Base-by-base conservation (phyloP, 2,113 vertebrate genomes). In the Nothoprocta pentlandii region DNA sequence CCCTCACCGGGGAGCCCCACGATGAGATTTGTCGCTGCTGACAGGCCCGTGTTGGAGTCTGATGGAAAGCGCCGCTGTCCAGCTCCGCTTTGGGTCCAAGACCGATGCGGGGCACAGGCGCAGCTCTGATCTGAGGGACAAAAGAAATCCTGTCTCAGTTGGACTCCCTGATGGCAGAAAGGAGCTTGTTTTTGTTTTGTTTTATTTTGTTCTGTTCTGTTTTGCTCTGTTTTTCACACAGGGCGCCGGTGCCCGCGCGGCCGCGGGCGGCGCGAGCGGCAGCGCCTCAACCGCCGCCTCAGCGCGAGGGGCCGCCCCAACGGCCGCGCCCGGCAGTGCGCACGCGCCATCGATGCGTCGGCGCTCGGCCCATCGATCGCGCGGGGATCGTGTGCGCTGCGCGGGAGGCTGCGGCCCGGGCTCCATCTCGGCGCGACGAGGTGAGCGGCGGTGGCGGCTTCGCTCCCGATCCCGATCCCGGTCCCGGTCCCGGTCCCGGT, bases 401-500 rank as follows among this genome's bases (percentile, higher is more conserved):
- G 53, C 13, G 1, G 0, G 2, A 3, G 9, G 39, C 5, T 12
- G 5, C 16, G 21, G 51, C 28, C 1, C 1, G 3, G 74, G 5
- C 1, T 70, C n/a, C 20, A n/a, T 71, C 12, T 39, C 1, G 20
- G 22, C 4, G 16, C 20, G 30, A 16, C 1, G 9, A 1, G 59
- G 26, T 17, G 21, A 16, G 36, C 30, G 10, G 20, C 4, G 28
- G 26, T 6, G 5, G 25, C 4, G 20, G 9, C 10, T 32, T 21
- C 10, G 56, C 0, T 2, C 0, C 0, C 16, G 0, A 15, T 0
- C 1, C 36, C 0, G 16, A 0, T 2, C 0, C 0, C 16, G 0
- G 17, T 0, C 1, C 36, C 3, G 39, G 39, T 1, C 2, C 2
- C 0, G 6, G 28, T 10, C 3, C 9, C 0, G 13, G 49, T 23